Evolutionary conservation across 2,888 invertebrate species (phyloP), one percentile per base, ranked within the genome.

Genomic region (Morpho achilles): DNA sequence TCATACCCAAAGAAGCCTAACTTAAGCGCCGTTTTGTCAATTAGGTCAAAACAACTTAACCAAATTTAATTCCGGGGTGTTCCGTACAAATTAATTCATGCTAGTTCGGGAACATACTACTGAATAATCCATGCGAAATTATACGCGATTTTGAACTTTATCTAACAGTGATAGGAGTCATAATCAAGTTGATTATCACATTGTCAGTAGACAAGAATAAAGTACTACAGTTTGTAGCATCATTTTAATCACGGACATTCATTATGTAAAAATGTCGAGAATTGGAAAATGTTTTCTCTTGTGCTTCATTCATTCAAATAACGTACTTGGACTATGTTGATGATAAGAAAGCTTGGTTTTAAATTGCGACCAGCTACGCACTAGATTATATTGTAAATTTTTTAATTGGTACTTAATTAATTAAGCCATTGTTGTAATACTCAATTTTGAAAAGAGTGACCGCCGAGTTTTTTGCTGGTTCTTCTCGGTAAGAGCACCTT

Each of bases 191-290:
- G 1, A 39, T 41, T 9, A 39, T 7, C 16, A 22, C n/a, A 40
- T 53, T 46, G 53, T 53, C 9, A 41, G 39, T 45, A 45, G 46
- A 46, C 46, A 53, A 53, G 53, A 53, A 53, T 46, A 46, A 53
- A 53, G 45, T 53, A 53, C 46, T 45, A 53, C 45, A 52, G 43
- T 46, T 47, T 46, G 40, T 53, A 46, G 46, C 40, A 53, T 53
- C 40, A 53, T 53, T 53, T 53, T 53, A 53, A 53, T 53, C 46
- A 53, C 53, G 40, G 47, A 45, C 41, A 53, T 53, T 53, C 53
- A 53, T 53, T 53, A 53, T 46, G 53, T 47, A 53, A 53, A 53
- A 47, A 53, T 47, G 53, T 40, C 46, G 53, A 46, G 40, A 46
- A 53, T 41, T 46, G 32, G 32, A 32, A 32, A 32, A n/a, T 7